A percentile compares a stretch with the other conserved stretches of the same genome.
phyloP scores from a whole-genome alignment of 2,113 vertebrate genomes.

The Calypte anna region DNA sequence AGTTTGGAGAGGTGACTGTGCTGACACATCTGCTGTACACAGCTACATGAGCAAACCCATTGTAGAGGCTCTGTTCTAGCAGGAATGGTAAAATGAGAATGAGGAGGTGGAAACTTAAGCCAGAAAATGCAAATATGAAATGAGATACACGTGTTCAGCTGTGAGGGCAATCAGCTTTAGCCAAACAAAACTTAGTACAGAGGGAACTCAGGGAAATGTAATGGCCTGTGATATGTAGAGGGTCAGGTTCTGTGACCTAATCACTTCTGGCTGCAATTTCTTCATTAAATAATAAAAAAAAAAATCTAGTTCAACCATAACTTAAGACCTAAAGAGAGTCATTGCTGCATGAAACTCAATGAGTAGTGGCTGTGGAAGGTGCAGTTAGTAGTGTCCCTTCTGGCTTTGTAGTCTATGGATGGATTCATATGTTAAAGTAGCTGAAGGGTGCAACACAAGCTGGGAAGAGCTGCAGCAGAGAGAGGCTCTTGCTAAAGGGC shows the following conservation, averaged over 20 bases:
- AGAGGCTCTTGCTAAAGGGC: background rate
- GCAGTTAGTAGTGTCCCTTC: conserved; percentile 38
- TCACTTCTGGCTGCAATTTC: conserved; percentile 56
- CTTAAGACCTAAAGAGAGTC: conserved; percentile 31
- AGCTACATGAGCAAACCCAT: background rate
- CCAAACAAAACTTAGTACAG: conserved; percentile 55
- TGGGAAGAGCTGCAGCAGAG: background rate
- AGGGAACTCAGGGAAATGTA: conserved; percentile 18
- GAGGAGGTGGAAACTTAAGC: conserved; percentile 22
- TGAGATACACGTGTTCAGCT: conserved; percentile 52
- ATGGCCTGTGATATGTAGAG: conserved; percentile 53
- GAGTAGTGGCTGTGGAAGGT: background rate
- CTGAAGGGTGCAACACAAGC: conserved; percentile 8
- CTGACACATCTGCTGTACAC: background rate
- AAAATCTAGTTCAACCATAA: conserved; percentile 46
- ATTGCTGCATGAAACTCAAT: conserved; percentile 33
- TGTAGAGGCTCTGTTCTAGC: background rate
- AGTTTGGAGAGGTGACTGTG: background rate
- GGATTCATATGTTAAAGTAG: conserved; percentile 37
- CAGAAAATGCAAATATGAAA: conserved; percentile 57
- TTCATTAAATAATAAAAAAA: conserved; percentile 20
- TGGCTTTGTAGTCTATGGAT: conserved; percentile 33
- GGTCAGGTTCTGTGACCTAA: conserved; percentile 60
- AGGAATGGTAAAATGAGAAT: conserved; percentile 9
- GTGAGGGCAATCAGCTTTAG: conserved; percentile 40